Base-by-base conservation (phyloP, 2,797 vertebrate species). In the Lindbergichthys nudifrons region DNA sequence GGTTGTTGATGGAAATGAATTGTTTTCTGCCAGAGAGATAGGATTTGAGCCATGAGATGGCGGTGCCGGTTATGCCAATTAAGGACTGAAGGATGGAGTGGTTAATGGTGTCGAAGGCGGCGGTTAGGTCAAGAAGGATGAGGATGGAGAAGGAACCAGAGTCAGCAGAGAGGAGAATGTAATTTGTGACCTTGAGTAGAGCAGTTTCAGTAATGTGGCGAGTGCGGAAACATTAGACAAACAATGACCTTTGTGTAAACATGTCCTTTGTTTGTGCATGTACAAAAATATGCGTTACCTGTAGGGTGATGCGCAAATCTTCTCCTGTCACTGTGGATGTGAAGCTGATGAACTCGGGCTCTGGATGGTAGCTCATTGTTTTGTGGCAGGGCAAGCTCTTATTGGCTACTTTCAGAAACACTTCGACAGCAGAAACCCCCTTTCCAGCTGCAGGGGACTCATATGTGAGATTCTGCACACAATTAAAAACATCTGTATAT, bases 281-380 rank as follows among this genome's bases (percentile, higher is more conserved):
- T 9, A n/a, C 8, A 15, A 18, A 23, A 10, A 21, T 0, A 12
- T 7, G 5, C 15, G 1, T 69, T 83, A 95, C 95, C 87, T 92
- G 12, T 67, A 96, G 87, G 39, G 60, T 87, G 73, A 96, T 43
- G 1, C 0, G 53, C 0, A 92, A 14, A 3, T 59, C 2, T 0
- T 63, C 18, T 9, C 64, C 81, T 2, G 4, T 58, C 1, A 0
- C 74, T 0, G 43, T 72, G 14, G 50, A 9, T 3, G 87, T 83
- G 84, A 97, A 98, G 65, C 79, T 89, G 48, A 74, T 95, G 75
- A 99, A 98, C 41, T 85, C 71, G 1, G 98, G 97, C 61, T 99
- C 94, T 6, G 95, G 93, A 0, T 93, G 82, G 85, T 96, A 97
- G 21, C 74, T 90, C 7, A 99, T 59, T 7, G 65, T 74, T 0